Percentiles rank a stretch among this genome's conserved stretches.
These are phyloP conservation scores for Actinernus sp. DNA, from an alignment of 92 coral and sea anemone species.

Conservation along the genomic window DNA sequence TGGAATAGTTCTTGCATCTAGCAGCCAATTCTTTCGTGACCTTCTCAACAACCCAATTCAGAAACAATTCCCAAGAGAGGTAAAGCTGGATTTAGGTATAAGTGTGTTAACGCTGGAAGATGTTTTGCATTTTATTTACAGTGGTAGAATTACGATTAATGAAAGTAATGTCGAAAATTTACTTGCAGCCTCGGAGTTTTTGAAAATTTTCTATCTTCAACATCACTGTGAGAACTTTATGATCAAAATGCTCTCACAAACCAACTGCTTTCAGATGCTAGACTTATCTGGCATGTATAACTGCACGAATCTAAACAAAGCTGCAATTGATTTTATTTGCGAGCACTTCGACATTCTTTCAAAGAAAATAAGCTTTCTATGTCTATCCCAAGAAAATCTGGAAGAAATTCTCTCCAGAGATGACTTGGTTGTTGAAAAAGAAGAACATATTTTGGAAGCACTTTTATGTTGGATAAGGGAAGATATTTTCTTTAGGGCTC, in stretches of 20 bases:
- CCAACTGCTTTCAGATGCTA: neutral
- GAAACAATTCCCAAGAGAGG: neutral
- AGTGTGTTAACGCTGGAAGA: neutral
- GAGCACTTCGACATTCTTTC: neutral
- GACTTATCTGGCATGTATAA: neutral
- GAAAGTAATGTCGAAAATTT: neutral
- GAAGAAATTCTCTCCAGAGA: neutral
- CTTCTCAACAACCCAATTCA: neutral
- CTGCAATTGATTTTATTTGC: neutral
- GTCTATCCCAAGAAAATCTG: neutral
- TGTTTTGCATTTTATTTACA: neutral
- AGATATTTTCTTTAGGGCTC: neutral
- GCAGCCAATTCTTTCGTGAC: conserved; percentile 1
- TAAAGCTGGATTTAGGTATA: neutral
- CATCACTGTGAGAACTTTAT: neutral
- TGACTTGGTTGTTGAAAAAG: neutral
- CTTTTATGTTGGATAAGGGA: neutral
- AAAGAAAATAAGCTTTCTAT: neutral
- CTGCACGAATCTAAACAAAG: neutral
- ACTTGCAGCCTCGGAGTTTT: neutral
- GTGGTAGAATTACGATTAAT: neutral
- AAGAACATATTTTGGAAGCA: neutral
- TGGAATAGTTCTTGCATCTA: neutral
- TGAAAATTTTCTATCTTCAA: neutral
- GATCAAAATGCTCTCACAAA: neutral